Conservation (phyloP, 2,888 invertebrate species). For the Agrochola lota region DNA sequence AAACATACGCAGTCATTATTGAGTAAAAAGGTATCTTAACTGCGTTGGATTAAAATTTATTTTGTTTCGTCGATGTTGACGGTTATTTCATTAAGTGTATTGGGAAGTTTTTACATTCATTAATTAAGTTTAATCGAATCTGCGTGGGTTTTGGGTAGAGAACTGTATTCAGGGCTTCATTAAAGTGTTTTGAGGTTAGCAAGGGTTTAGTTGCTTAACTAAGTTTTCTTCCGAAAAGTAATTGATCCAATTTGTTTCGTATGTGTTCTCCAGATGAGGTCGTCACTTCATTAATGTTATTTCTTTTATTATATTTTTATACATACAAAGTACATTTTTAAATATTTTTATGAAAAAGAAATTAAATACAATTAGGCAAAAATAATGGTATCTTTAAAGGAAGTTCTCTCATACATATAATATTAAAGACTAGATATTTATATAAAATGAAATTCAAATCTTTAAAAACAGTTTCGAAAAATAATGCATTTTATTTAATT, state of each 20-base stretch:
- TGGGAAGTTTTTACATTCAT: conserved; percentile 35
- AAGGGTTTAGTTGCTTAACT: conserved; percentile 25
- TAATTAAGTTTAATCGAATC: conserved; percentile 24
- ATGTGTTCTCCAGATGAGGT: background rate
- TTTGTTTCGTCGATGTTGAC: conserved; percentile 17
- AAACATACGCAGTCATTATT: conserved; percentile 53
- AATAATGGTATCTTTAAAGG: background rate
- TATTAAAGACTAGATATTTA: background rate
- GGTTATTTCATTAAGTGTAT: conserved; percentile 30
- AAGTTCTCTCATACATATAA: conserved; percentile 10
- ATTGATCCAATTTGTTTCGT: conserved; percentile 8
- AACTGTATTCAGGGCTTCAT: conserved; percentile 8
- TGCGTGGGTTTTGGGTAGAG: conserved; percentile 12
- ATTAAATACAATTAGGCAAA: too few species aligned
- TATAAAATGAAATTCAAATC: background rate
- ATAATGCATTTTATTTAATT: background rate
- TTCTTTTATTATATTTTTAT: too few species aligned
- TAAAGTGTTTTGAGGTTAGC: conserved; percentile 19
- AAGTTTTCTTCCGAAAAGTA: conserved; percentile 18
- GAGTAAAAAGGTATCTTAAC: conserved; percentile 47
- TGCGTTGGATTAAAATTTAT: conserved; percentile 28
- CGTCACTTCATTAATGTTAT: background rate
- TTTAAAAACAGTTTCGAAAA: background rate
- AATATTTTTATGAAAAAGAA: too few species aligned
- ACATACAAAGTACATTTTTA: too few species aligned